These are phyloP conservation scores for Watsonalla cultraria DNA, from an alignment of 2,888 invertebrate species.

Conservation along the genomic window DNA sequence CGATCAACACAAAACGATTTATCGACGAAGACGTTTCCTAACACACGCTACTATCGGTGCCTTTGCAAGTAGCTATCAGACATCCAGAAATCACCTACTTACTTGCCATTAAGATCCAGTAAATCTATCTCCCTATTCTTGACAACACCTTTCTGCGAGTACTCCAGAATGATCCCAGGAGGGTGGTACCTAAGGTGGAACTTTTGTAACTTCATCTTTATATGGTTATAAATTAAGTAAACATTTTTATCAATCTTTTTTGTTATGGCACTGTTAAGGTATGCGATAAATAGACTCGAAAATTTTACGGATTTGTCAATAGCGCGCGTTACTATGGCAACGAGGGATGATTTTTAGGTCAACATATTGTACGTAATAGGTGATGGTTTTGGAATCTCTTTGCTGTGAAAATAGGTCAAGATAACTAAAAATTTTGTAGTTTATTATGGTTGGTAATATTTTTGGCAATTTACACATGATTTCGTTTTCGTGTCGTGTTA, in stretches of 20 bases:
- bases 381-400: too few relatives aligned
- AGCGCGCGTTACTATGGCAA: constrained; percentile 44
- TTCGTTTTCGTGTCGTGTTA: too few relatives aligned
- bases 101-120: constrained; percentile 80
- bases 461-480: too few relatives aligned
- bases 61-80: neutral
- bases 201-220: constrained; percentile 80
- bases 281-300: constrained; percentile 29
- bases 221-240: constrained; percentile 7
- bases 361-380: constrained; percentile 13
- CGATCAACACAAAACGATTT: too few relatives aligned
- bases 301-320: constrained; percentile 56
- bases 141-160: constrained; percentile 73
- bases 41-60: neutral
- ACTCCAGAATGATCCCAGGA: constrained; percentile 83
- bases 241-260: constrained; percentile 24
- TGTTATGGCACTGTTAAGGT: constrained; percentile 1
- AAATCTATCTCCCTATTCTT: constrained; percentile 83
- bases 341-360: constrained; percentile 11
- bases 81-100: constrained; percentile 30
- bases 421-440: too few relatives aligned
- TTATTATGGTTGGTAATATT: too few relatives aligned
- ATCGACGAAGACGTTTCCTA: neutral
- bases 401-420: too few relatives aligned
- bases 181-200: constrained; percentile 85